These are phyloP conservation scores for Netelia inedita DNA, from an alignment of 2,888 invertebrate species.

Conservation along the genomic window DNA sequence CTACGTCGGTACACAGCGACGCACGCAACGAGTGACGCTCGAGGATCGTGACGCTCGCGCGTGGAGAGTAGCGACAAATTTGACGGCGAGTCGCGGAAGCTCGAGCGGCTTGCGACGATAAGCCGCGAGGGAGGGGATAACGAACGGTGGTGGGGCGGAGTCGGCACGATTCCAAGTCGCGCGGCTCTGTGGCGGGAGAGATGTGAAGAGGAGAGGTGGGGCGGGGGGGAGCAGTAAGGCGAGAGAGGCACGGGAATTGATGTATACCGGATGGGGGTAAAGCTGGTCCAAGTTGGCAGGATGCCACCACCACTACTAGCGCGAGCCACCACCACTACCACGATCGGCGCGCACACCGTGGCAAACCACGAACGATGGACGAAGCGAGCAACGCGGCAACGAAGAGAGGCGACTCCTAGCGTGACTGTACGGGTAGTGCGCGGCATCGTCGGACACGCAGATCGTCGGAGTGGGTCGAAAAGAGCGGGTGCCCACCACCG, in stretches of 20 bases:
- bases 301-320: constrained; percentile 56
- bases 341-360: constrained; percentile 37
- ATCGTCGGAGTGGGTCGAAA: constrained; percentile 81
- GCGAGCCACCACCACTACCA: constrained; percentile 30
- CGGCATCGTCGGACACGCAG: constrained; percentile 77
- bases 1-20: constrained; percentile 43
- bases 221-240: too few species aligned
- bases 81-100: constrained; percentile 74
- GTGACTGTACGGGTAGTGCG: constrained; percentile 69
- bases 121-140: constrained; percentile 43
- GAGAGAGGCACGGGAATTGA: neutral
- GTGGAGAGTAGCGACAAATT: constrained; percentile 77
- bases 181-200: constrained; percentile 23
- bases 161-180: constrained; percentile 54
- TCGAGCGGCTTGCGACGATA: constrained; percentile 50
- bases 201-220: too few species aligned
- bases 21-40: constrained; percentile 60
- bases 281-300: constrained; percentile 52
- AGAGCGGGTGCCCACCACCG: constrained; percentile 76
- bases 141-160: constrained; percentile 60
- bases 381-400: constrained; percentile 31
- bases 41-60: constrained; percentile 61
- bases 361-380: constrained; percentile 63
- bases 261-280: constrained; percentile 61
- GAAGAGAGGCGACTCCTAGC: constrained; percentile 68